Base-by-base conservation (phyloP, 2,888 invertebrate species). In the Miltochrista miniata region DNA sequence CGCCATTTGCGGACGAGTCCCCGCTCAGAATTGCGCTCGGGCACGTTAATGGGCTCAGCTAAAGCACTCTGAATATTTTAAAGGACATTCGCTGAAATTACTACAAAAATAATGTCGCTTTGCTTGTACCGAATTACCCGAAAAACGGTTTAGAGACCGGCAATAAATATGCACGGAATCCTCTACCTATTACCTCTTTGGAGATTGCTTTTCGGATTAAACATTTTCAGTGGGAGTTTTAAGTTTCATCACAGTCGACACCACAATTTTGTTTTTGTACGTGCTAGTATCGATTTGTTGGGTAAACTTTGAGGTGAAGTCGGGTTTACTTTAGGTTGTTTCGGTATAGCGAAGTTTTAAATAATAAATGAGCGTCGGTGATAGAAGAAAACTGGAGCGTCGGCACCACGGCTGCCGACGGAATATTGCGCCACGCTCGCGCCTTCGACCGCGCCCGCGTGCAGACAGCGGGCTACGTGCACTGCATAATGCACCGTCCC, bases 51-150 rank as follows among this genome's bases (percentile, higher is more conserved):
- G 90, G 88, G 78, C 83, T 76, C 80, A 74, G 87, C 90, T 85
- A 88, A 84, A 85, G 83, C 83, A 79, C 85, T 89, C 86, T 89
- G 89, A 90, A 91, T 90, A 91, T 90, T 90, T 90, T 89, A 90
- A 90, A 89, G 88, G 87, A 90, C 90, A 90, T 90, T 90, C 84
- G 82, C 83, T 67, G 85, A 91, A 91, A 90, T 90, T 87, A 90
- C 90, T 89, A 87, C 88, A 90, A 90, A 90, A 91, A 90, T 91
- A 90, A 90, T 89, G 90, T 87, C 87, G 83, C 88, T 87, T 80
- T 85, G 84, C 88, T 86, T 85, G 86, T 87, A 89, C 87, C 80
- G 88, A 89, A 90, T 89, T 86, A 87, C 87, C 87, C 83, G 86
- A 86, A 83, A 84, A 89, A 87, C 85, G 85, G 87, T 89, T 90